Conservation (phyloP, 2,113 vertebrate species). For the Cynoglossus semilaevis region DNA sequence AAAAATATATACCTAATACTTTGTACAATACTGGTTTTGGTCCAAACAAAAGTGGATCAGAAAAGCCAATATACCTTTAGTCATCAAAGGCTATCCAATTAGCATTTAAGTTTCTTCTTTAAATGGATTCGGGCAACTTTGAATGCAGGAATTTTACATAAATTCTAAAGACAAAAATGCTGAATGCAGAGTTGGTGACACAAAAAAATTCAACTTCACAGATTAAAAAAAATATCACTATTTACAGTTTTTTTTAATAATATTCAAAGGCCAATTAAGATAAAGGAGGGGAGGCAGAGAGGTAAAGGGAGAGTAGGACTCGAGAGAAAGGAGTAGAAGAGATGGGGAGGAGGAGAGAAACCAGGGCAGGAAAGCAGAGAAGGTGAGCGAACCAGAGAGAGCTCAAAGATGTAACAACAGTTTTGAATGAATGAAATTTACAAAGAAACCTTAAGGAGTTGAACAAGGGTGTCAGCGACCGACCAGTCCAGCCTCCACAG, state of each 20-base stretch:
- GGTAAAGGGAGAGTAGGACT: slow-evolving; percentile 45
- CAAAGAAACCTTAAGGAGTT: slow-evolving; percentile 79
- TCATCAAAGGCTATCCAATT: slow-evolving; percentile 99
- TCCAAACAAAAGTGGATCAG: slow-evolving; percentile 99
- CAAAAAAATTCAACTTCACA: slow-evolving; percentile 97
- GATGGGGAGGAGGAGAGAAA: slow-evolving; percentile 30
- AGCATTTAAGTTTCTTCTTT: slow-evolving; percentile 95
- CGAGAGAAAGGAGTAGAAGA: slow-evolving; percentile 30
- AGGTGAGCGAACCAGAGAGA: slow-evolving; percentile 64
- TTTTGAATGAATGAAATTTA: slow-evolving; percentile 86
- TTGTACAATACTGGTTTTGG: slow-evolving; percentile 99
- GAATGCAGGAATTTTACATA: slow-evolving; percentile 99
- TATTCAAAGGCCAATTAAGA: slow-evolving; percentile 82
- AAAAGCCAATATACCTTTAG: slow-evolving; percentile 99
- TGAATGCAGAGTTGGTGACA: slow-evolving; percentile 88
- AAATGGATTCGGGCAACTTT: slow-evolving; percentile 99
- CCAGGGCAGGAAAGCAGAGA: slow-evolving; percentile 74
- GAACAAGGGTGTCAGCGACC: slow-evolving; percentile 72
- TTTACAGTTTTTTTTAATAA: slow-evolving; percentile 91
- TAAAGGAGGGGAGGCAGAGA: slow-evolving; percentile 57
- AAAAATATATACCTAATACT: slow-evolving; percentile 99
- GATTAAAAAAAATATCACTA: slow-evolving; percentile 90
- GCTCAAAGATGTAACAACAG: slow-evolving; percentile 78
- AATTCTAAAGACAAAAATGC: slow-evolving; percentile 95
- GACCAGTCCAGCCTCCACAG: slow-evolving; percentile 74